Conservation (phyloP, 2,888 invertebrate genomes). For the Xanthia togata region DNA sequence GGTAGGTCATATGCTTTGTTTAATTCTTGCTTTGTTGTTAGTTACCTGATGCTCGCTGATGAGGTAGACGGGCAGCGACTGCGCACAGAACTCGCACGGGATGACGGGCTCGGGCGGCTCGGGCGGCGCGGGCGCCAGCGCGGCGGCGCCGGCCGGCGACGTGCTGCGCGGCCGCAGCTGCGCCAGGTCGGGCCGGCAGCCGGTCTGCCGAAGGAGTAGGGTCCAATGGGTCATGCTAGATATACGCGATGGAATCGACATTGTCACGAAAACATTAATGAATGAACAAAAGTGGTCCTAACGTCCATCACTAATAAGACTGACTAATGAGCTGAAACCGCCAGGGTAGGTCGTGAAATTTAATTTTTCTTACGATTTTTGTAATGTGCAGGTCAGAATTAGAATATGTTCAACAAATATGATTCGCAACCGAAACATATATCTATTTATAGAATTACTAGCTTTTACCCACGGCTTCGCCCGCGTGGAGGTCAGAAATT, state of each 20-base stretch:
- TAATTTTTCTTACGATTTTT: too few relatives aligned
- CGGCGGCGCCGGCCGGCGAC: conserved; percentile 33
- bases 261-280: not conserved
- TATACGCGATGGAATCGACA: not conserved
- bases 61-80: conserved; percentile 82
- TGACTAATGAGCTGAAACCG: not conserved
- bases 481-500: too few relatives aligned
- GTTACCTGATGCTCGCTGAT: conserved; percentile 84
- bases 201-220: conserved; percentile 73
- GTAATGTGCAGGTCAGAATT: too few relatives aligned
- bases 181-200: conserved; percentile 82
- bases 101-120: conserved; percentile 76
- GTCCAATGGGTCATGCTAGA: not conserved
- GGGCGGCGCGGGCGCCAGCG: conserved; percentile 15
- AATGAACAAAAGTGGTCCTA: not conserved
- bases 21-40: not conserved
- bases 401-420: too few relatives aligned
- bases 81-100: conserved; percentile 86
- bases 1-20: too few relatives aligned
- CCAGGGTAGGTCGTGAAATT: too few relatives aligned
- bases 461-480: too few relatives aligned
- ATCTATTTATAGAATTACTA: too few relatives aligned
- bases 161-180: conserved; percentile 66
- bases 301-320: not conserved
- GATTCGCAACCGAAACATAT: too few relatives aligned